A percentile compares a stretch with the other conserved stretches of the same genome.
Conservation (phyloP, 2,888 invertebrate species). For the Melolontha melolontha region DNA sequence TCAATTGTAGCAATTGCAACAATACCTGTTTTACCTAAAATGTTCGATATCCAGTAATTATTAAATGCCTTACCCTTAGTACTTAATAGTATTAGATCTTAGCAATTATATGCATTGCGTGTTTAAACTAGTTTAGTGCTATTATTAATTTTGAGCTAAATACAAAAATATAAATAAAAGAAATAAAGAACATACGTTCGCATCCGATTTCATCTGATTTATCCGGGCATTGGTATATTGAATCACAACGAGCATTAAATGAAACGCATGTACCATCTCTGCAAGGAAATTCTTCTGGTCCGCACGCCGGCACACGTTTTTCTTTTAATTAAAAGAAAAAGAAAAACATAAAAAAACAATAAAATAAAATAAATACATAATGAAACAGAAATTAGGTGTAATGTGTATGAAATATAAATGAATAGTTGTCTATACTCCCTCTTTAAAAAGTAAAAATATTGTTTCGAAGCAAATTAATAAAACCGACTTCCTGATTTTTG, state of each 20-base stretch:
- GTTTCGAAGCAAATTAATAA: too few species aligned
- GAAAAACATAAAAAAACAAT: slow-evolving; percentile 51
- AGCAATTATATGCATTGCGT: not conserved
- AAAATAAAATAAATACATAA: slow-evolving; percentile 44
- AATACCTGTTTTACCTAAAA: too few species aligned
- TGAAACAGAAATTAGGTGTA: too few species aligned
- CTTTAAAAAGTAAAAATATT: too few species aligned
- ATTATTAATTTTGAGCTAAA: slow-evolving; percentile 7
- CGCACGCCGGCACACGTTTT: slow-evolving; percentile 54
- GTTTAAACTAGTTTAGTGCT: not conserved
- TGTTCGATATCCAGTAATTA: too few species aligned
- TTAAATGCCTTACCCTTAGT: too few species aligned
- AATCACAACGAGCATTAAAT: slow-evolving; percentile 68
- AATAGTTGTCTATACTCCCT: too few species aligned
- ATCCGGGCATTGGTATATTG: slow-evolving; percentile 71
- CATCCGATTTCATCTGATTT: slow-evolving; percentile 71
- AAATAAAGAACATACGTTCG: slow-evolving; percentile 25
- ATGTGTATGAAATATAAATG: too few species aligned
- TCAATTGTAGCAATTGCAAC: too few species aligned
- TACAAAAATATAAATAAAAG: slow-evolving; percentile 3
- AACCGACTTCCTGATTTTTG: too few species aligned
- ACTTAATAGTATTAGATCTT: too few species aligned
- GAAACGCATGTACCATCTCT: slow-evolving; percentile 66
- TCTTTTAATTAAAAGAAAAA: slow-evolving; percentile 49
- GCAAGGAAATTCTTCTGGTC: slow-evolving; percentile 65